Base-by-base conservation (phyloP, 2,113 vertebrate genomes). In the Hoplias malabaricus region DNA sequence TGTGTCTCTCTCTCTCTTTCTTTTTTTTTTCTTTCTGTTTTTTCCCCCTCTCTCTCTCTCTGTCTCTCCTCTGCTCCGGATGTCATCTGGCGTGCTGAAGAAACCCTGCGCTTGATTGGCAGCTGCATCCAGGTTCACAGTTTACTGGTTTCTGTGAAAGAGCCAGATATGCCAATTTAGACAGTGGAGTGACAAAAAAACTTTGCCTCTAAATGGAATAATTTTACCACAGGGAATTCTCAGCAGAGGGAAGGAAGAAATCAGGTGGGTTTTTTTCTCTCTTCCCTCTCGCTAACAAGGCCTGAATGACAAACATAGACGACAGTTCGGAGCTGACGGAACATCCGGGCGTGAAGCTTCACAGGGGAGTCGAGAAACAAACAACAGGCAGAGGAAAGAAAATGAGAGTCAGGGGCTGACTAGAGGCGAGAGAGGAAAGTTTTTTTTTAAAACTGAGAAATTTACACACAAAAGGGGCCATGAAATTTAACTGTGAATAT, bases 131-230 rank as follows among this genome's bases (percentile, higher is more conserved):
- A 93, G 92, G 92, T 96, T 96, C 93, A 95, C 94, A 96, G 89
- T 96, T 96, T 95, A 96, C 93, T 96, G 94, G 91, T 94, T 96
- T 94, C 92, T 86, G 92, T 93, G 93, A 94, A 93, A 94, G 93
- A 95, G 91, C 90, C 93, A 94, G 94, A 95, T 93, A 92, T 96
- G 94, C 94, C 95, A 95, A 95, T 96, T 96, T 96, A 94, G 94
- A 95, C 93, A 93, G 91, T 89, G 90, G 93, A 94, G 93, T 94
- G 94, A 95, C 93, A 93, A 90, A 95, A 90, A 95, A 96, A 96
- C 93, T 95, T 95, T 95, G 93, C 93, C 94, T 94, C 92, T 95
- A 96, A 96, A 96, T 92, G 93, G 92, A 94, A 93, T 94, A 94
- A 96, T 96, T 95, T 93, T 88, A 93, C 94, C 92, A 93, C 91